Percentiles rank a stretch among this genome's conserved stretches.
These are phyloP conservation scores for Pogonomyrmex californicus DNA, from an alignment of 1,140 invertebrate species.

Conservation along the genomic window DNA sequence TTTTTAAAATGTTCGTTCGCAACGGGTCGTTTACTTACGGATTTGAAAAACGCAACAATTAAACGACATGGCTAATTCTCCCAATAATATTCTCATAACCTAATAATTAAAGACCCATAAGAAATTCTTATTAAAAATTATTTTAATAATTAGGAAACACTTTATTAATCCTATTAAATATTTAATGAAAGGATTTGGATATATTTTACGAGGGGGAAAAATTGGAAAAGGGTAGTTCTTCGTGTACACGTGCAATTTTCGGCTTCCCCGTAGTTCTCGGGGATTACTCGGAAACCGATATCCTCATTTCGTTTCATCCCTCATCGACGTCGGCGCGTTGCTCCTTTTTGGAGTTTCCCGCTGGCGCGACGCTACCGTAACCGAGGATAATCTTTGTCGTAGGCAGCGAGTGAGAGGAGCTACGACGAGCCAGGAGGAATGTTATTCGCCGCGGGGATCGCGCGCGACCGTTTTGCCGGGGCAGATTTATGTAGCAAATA, in stretches of 20 bases:
- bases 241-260: background rate
- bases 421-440: constrained; percentile 65
- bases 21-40: no score
- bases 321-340: constrained; percentile 23
- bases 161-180: no score
- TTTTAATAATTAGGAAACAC: no score
- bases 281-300: constrained; percentile 54
- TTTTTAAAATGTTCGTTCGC: no score
- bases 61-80: no score
- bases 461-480: constrained; percentile 63
- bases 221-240: background rate
- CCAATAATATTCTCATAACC: no score
- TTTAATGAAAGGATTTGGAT: constrained; percentile 3
- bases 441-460: constrained; percentile 64
- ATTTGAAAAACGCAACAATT: no score
- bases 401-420: constrained; percentile 23
- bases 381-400: constrained; percentile 9
- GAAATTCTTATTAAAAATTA: no score
- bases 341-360: constrained; percentile 65
- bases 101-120: no score
- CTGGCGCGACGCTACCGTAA: constrained; percentile 26
- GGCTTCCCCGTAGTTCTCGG: constrained; percentile 3
- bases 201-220: background rate
- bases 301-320: constrained; percentile 63
- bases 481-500: constrained; percentile 80